These are phyloP conservation scores for Anthonomus grandis DNA, from an alignment of 1,140 invertebrate species.

Conservation along the genomic window DNA sequence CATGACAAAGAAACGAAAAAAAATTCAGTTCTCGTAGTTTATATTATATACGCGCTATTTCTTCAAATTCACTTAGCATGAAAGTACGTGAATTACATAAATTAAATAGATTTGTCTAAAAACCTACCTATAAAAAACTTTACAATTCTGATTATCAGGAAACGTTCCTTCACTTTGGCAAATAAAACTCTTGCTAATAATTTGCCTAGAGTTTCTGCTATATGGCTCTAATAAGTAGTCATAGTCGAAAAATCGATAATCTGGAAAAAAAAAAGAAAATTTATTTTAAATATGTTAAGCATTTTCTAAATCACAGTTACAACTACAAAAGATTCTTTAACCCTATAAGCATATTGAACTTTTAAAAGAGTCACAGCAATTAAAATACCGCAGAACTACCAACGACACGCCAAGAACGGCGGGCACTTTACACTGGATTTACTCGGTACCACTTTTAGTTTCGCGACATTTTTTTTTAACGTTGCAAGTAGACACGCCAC, in stretches of 20 bases:
- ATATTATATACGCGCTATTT: too few relatives aligned
- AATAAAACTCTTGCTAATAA: constrained; percentile 16
- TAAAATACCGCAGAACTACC: not conserved
- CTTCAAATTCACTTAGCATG: too few relatives aligned
- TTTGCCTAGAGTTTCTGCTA: constrained; percentile 18
- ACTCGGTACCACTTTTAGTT: too few relatives aligned
- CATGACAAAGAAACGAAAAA: too few relatives aligned
- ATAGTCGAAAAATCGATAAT: constrained; percentile 23
- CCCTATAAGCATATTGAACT: not conserved
- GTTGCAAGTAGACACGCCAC: too few relatives aligned
- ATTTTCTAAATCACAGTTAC: not conserved
- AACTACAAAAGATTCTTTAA: not conserved
- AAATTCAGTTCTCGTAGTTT: too few relatives aligned
- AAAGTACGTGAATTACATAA: too few relatives aligned
- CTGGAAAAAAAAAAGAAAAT: constrained; percentile 9
- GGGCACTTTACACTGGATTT: too few relatives aligned
- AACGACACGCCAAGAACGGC: too few relatives aligned
- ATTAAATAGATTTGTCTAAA: too few relatives aligned
- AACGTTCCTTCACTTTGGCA: constrained; percentile 40
- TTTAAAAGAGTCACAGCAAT: not conserved
- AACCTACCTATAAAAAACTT: constrained; percentile 43
- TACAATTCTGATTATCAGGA: constrained; percentile 38
- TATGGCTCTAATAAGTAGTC: constrained; percentile 15
- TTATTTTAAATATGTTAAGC: not conserved
- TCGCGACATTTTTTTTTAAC: too few relatives aligned